Conservation (phyloP, 2,113 vertebrate species). For the Eclectus roratus region DNA sequence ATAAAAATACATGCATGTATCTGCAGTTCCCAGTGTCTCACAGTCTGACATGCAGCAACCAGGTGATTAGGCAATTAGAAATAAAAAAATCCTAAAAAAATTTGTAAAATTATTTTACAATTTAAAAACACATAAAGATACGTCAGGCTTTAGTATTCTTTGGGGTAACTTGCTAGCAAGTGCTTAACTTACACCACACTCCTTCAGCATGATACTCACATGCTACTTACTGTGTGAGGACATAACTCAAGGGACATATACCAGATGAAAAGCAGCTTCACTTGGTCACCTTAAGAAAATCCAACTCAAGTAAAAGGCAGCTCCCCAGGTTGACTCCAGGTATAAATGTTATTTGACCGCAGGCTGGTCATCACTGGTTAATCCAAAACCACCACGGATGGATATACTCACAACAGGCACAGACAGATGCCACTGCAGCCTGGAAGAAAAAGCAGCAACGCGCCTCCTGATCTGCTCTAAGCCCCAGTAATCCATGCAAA, state of each 20-base stretch:
- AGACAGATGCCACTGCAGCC: background rate
- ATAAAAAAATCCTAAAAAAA: background rate
- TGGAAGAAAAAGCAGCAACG: accelerated
- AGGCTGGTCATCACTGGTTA: background rate
- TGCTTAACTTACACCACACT: background rate
- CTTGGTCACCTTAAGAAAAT: accelerated
- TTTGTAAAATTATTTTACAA: background rate
- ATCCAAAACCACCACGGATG: accelerated
- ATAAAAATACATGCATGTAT: accelerated
- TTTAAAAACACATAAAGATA: background rate
- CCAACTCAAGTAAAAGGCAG: background rate
- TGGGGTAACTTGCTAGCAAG: background rate
- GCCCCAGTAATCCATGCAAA: accelerated
- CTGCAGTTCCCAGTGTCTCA: background rate
- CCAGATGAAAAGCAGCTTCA: background rate
- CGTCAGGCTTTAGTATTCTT: accelerated
- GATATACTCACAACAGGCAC: background rate
- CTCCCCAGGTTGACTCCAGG: background rate
- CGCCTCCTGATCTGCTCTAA: accelerated
- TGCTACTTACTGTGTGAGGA: background rate
- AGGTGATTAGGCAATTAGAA: background rate
- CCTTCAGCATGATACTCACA: background rate
- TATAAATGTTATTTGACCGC: background rate
- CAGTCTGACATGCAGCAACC: accelerated
- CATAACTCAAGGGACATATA: accelerated